Conservation (phyloP, 2,888 invertebrate species). For the Pachliopta kotzebuea region DNA sequence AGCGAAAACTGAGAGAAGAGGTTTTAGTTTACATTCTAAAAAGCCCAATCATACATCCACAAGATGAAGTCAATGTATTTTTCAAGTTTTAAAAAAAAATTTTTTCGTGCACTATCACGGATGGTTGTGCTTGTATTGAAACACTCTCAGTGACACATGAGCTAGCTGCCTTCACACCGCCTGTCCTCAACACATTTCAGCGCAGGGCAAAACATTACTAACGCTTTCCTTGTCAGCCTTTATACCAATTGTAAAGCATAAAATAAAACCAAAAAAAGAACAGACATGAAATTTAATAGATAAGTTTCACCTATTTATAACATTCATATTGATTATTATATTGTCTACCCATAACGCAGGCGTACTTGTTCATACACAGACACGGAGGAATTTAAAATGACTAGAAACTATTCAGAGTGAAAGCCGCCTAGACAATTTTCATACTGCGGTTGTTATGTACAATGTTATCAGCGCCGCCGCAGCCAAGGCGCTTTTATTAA, state of each 20-base stretch:
- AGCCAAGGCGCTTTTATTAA: background rate
- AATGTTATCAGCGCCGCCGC: background rate
- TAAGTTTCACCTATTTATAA: slow-evolving; percentile 78
- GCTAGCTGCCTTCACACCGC: no score
- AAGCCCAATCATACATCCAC: no score
- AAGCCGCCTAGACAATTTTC: slow-evolving; percentile 58
- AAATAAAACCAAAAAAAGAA: slow-evolving; percentile 66
- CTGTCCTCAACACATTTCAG: background rate
- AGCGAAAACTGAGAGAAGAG: no score
- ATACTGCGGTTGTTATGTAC: background rate
- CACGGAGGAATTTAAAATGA: slow-evolving; percentile 74
- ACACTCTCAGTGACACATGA: no score
- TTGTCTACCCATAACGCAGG: slow-evolving; percentile 75
- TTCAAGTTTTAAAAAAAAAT: no score
- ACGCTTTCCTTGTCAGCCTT: no score
- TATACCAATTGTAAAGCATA: background rate
- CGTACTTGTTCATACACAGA: slow-evolving; percentile 66
- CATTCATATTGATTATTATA: slow-evolving; percentile 76
- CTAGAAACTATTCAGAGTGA: slow-evolving; percentile 70
- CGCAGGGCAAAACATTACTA: background rate
- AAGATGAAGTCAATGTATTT: no score
- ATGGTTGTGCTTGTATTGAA: no score
- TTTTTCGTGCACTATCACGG: no score
- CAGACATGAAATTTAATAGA: slow-evolving; percentile 81
- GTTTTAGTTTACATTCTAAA: no score